A percentile compares a stretch with the other conserved stretches of the same genome.
Evolutionary conservation across 92 coral and sea anemone species (phyloP).

Genomic region (Bergia puertoricense): DNA sequence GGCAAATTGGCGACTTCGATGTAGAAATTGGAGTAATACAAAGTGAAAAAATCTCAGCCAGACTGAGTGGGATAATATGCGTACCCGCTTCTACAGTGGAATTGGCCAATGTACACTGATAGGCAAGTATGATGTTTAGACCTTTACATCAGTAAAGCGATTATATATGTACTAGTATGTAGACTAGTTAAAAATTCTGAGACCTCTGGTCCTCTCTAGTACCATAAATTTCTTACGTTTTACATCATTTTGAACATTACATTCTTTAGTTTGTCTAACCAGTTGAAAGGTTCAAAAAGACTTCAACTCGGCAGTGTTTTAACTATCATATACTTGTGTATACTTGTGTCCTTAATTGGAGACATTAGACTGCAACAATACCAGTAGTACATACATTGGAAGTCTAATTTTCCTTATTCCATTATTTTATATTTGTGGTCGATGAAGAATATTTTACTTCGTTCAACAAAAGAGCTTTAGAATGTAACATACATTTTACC

Average conservation of each 20-base stretch:
- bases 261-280: background rate
- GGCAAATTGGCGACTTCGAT: conserved; percentile 42
- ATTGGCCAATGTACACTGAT: conserved; percentile 41
- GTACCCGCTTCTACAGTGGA: conserved; percentile 41
- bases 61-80: conserved; percentile 46
- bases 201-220: no score
- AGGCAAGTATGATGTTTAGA: conserved; percentile 32
- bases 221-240: no score
- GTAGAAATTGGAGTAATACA: conserved; percentile 43
- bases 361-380: background rate
- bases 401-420: background rate
- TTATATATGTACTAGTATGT: no score
- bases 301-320: background rate
- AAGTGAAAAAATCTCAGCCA: conserved; percentile 43
- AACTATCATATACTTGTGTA: background rate
- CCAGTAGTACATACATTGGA: background rate
- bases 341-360: no score
- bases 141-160: no score
- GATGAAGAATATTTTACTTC: conserved; percentile 6
- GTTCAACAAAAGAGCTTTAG: background rate
- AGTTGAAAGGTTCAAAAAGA: background rate
- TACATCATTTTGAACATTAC: background rate
- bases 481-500: no score
- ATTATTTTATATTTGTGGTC: background rate
- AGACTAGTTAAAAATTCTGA: no score